Conservation (phyloP, 2,113 vertebrate genomes). For the Phalacrocorax carbo region DNA sequence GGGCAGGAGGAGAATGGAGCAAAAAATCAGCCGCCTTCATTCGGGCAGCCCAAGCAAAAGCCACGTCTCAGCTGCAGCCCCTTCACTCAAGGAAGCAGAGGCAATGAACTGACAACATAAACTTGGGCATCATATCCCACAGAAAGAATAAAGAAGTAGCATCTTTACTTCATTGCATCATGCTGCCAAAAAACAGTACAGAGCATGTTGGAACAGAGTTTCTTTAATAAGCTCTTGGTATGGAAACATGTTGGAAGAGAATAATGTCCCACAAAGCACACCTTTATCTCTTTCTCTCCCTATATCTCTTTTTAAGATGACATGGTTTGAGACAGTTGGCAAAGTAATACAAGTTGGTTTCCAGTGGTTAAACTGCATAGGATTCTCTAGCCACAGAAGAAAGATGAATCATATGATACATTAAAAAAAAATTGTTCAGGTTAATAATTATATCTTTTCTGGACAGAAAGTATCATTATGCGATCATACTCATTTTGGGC, state of each 20-base stretch:
- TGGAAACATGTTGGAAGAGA: not conserved
- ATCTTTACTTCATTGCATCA: not conserved
- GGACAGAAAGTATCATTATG: not conserved
- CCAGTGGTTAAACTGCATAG: not conserved
- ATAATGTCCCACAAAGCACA: not conserved
- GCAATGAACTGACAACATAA: not conserved
- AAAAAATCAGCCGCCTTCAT: not conserved
- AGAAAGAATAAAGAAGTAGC: not conserved
- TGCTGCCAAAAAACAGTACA: not conserved
- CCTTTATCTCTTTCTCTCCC: no score
- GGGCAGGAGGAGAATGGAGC: not conserved
- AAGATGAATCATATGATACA: not conserved
- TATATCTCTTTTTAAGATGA: not conserved
- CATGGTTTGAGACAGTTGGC: not conserved
- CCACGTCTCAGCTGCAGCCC: not conserved
- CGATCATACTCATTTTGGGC: not conserved
- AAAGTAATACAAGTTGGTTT: not conserved
- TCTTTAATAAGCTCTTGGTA: not conserved
- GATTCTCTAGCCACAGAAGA: not conserved
- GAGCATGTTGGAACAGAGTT: not conserved
- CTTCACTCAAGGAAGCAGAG: not conserved
- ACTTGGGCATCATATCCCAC: not conserved
- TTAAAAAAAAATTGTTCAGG: not conserved
- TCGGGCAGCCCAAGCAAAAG: not conserved
- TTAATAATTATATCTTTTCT: not conserved